Evolutionary conservation across 2,888 invertebrate genomes (phyloP), one percentile per base, ranked within the genome.

Genomic region (Agyllia agylla): DNA sequence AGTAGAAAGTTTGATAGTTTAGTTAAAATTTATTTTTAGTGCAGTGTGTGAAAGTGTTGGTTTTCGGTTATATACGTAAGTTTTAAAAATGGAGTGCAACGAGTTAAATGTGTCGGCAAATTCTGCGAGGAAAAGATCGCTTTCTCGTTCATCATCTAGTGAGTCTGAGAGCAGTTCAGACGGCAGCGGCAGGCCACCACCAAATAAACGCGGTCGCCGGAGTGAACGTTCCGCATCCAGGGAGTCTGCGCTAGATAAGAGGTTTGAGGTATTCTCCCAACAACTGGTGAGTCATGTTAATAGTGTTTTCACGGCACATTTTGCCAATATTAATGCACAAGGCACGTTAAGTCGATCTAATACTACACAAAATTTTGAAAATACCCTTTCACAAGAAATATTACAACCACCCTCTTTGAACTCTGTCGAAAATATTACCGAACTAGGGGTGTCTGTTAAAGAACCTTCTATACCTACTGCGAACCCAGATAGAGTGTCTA

Each of bases 231-330:
- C 24, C 57, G 57, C 57, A 20, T 20, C 20, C 57, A 57, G 57
- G 9, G 24, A 11, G 11, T 57, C 57, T 9, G 57, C 20, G 3
- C 11, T 73, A 13, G 87, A 88, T 13, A 38, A 38, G 30, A 90
- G 79, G 85, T 91, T 89, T 83, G 89, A 86, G 35, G 9, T 84
- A n/a, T 82, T 91, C 24, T 89, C 87, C 6, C 79, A 89, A 13
- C 85, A 91, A 38, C 42, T 91, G 87, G 89, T 91, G 84, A 91
- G 88, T 88, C 88, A 89, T 13, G 49, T 91, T 24, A 86, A 91
- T 49, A 75, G 85, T 85, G 13, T 87, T 31, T 33, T 86, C 9
- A 20, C 57, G 9, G 57, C 57, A 20, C 20, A 57, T 57, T 57
- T 20, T 24, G 57, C 57, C 49, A 49, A 49, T 49, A 6, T n/a